Evolutionary conservation across 2,113 vertebrate genomes (phyloP).

Genomic region (Ivindomyrus marchei): DNA sequence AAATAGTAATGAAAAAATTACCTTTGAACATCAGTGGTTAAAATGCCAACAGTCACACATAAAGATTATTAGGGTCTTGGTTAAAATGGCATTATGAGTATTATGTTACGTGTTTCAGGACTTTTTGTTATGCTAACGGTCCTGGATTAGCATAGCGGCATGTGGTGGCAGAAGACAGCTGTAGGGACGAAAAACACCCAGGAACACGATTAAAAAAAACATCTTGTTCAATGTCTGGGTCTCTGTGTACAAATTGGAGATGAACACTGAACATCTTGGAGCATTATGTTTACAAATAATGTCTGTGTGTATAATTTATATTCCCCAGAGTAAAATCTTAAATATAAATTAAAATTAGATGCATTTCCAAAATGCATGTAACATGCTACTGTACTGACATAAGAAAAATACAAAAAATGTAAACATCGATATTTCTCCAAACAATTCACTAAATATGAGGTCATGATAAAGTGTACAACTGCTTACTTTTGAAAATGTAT

Average conservation of each 20-base stretch:
- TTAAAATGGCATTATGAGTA: not conserved
- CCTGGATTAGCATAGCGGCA: not conserved
- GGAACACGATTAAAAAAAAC: not conserved
- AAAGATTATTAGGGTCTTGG: not conserved
- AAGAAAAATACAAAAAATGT: not conserved
- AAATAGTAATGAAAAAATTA: not conserved
- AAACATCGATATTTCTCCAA: not conserved
- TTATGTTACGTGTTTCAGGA: not conserved
- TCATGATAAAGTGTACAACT: not conserved
- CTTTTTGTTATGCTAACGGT: not conserved
- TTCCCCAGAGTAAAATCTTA: not conserved
- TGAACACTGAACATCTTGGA: not conserved
- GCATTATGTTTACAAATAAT: not conserved
- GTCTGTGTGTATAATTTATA: not conserved
- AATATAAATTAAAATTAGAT: not conserved
- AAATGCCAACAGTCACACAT: not conserved
- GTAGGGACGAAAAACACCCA: not conserved
- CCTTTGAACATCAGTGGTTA: not conserved
- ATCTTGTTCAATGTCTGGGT: not conserved
- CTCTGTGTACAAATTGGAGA: not conserved
- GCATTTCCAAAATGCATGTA: not conserved
- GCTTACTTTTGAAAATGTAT: not conserved
- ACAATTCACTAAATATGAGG: not conserved
- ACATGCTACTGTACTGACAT: not conserved
- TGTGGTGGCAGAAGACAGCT: not conserved